These are phyloP conservation scores for Phenganax subtilis DNA, from an alignment of 92 coral and sea anemone species.

Conservation along the genomic window DNA sequence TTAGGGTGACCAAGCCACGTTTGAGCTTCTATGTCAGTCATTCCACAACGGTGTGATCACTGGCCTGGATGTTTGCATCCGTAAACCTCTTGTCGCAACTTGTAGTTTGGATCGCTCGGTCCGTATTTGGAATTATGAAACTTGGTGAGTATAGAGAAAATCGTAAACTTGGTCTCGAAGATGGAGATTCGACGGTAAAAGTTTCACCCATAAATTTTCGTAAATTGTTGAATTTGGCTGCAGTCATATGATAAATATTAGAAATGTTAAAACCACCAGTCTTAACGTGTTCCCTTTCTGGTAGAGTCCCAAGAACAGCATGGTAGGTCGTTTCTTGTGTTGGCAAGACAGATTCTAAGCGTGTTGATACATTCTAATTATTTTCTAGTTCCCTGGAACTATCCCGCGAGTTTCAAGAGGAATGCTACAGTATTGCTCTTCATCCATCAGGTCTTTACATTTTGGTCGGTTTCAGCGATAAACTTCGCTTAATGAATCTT, in stretches of 20 bases:
- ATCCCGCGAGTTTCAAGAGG: conserved; percentile 92
- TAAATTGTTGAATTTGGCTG: no score
- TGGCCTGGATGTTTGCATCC: conserved; percentile 98
- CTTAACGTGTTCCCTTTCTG: no score
- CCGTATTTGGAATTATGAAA: conserved; percentile 98
- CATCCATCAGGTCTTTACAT: conserved; percentile 98
- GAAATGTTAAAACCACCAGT: no score
- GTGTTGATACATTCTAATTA: not conserved
- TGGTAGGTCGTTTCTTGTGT: no score
- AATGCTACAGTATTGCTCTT: conserved; percentile 97
- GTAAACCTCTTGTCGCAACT: conserved; percentile 93
- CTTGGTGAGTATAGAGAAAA: conserved; percentile 58
- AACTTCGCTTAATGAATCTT: conserved; percentile 92
- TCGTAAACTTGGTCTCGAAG: no score
- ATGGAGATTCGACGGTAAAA: no score
- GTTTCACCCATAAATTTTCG: no score
- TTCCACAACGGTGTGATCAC: conserved; percentile 92
- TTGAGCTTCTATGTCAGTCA: conserved; percentile 88
- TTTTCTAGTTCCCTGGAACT: conserved; percentile 73
- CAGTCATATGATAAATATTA: no score
- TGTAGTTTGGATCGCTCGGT: conserved; percentile 97
- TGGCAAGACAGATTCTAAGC: no score
- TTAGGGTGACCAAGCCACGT: conserved; percentile 88
- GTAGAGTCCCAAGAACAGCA: no score
- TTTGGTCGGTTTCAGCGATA: conserved; percentile 98